phyloP scores from a whole-genome alignment of 2,113 vertebrate genomes.

The Athene cunicularia region DNA sequence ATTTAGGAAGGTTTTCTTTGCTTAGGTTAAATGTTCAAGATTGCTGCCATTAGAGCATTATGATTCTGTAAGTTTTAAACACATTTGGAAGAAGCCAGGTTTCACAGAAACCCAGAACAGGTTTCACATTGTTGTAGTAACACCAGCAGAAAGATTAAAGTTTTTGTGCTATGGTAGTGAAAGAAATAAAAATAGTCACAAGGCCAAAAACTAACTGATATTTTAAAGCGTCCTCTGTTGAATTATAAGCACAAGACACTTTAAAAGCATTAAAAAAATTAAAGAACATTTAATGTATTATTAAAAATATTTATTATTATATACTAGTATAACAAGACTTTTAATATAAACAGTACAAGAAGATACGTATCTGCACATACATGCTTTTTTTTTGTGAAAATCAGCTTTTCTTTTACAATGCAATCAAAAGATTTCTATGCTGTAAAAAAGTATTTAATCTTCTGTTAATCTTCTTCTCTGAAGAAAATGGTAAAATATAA shows the following conservation, averaged over 20 bases:
- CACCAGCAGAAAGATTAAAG: not conserved
- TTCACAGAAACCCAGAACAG: not conserved
- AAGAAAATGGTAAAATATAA: not conserved
- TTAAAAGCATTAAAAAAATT: not conserved
- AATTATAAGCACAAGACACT: not conserved
- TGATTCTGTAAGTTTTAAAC: not conserved
- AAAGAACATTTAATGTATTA: not conserved
- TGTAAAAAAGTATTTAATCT: not conserved
- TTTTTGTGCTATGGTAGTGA: not conserved
- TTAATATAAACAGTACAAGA: not conserved
- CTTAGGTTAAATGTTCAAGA: not conserved
- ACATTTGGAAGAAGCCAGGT: not conserved
- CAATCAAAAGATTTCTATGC: not conserved
- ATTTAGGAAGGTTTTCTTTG: not conserved
- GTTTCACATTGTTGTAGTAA: not conserved
- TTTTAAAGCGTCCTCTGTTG: not conserved
- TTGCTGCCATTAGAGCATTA: not conserved
- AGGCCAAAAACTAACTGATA: not conserved
- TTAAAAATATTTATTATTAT: not conserved
- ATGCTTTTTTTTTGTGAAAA: not conserved
- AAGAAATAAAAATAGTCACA: not conserved
- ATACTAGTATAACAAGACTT: not conserved
- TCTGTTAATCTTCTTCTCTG: not conserved
- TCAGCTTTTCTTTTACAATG: not conserved
- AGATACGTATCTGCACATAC: not conserved